Percentiles rank a stretch among this genome's conserved stretches.
These are phyloP conservation scores for Pammene aurita DNA, from an alignment of 2,888 invertebrate species.

Conservation along the genomic window DNA sequence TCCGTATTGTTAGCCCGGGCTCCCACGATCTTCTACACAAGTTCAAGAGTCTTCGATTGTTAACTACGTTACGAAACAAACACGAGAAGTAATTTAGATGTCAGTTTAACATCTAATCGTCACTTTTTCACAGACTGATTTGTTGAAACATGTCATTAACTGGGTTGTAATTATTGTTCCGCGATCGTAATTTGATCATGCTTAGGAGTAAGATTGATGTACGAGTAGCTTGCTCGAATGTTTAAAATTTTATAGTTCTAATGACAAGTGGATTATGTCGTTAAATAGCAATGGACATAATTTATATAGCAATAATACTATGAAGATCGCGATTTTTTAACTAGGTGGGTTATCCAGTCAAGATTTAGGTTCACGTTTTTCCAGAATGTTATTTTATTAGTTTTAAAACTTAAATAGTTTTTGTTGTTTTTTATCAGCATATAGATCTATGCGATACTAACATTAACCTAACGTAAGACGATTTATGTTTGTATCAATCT, in stretches of 20 bases:
- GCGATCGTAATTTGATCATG: conserved; percentile 25
- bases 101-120: conserved; percentile 39
- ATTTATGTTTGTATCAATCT: too few relatives aligned
- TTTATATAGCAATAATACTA: too few relatives aligned
- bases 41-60: conserved; percentile 39
- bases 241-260: not conserved
- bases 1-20: conserved; percentile 43
- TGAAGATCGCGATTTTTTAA: too few relatives aligned
- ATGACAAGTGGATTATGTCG: too few relatives aligned
- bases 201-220: conserved; percentile 24
- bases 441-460: too few relatives aligned
- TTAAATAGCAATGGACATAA: too few relatives aligned
- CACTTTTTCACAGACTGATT: conserved; percentile 40
- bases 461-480: too few relatives aligned
- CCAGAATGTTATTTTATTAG: too few relatives aligned
- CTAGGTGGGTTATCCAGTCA: too few relatives aligned
- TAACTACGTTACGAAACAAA: conserved; percentile 37
- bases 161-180: conserved; percentile 33
- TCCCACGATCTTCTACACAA: conserved; percentile 50
- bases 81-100: conserved; percentile 42
- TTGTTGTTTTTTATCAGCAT: too few relatives aligned
- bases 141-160: conserved; percentile 23
- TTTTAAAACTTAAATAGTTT: too few relatives aligned
- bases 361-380: too few relatives aligned
- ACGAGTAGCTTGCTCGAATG: not conserved